A percentile compares a stretch with the other conserved stretches of the same genome.
Conservation (phyloP, 2,797 vertebrate species). For the Meriones psammophilus region DNA sequence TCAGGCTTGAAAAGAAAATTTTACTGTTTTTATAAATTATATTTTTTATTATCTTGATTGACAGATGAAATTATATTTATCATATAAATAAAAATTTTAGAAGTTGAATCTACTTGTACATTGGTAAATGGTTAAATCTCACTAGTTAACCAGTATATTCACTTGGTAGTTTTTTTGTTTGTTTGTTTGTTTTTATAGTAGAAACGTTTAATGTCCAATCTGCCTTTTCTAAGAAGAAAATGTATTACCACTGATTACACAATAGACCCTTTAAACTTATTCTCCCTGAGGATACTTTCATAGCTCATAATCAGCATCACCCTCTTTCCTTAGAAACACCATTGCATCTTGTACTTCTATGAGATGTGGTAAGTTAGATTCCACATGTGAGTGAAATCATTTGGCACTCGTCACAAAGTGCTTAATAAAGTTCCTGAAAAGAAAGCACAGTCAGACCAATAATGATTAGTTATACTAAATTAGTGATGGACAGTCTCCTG, state of each 20-base stretch:
- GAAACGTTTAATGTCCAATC: background rate
- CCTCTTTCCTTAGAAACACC: background rate
- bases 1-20: background rate
- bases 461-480: background rate
- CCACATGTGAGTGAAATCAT: background rate
- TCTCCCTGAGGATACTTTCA: background rate
- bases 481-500: background rate
- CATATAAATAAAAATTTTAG: background rate
- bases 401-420: background rate
- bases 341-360: background rate
- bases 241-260: background rate
- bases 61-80: background rate
- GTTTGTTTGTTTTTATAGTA: no score
- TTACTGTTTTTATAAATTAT: background rate
- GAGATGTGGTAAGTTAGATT: background rate
- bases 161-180: background rate
- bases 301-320: background rate
- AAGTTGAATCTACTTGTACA: background rate
- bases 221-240: background rate
- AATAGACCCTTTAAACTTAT: no score
- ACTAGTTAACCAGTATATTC: background rate
- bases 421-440: background rate
- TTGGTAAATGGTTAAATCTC: background rate
- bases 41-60: background rate
- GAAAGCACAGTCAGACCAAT: background rate